Evolutionary conservation across 2,797 vertebrate genomes (phyloP), one percentile per base, ranked within the genome.

Genomic region (Xenentodon cancila): DNA sequence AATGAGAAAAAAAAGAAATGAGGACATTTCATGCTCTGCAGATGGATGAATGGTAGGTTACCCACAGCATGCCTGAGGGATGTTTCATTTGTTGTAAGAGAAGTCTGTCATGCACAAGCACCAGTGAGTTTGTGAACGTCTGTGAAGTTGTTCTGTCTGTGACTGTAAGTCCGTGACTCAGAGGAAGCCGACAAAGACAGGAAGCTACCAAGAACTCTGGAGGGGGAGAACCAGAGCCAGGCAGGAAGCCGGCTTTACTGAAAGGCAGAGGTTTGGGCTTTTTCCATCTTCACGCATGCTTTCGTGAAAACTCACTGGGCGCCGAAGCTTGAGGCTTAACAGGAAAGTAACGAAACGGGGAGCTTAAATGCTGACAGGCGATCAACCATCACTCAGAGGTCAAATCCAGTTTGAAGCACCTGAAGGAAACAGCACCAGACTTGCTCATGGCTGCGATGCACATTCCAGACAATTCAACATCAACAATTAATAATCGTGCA

Each of bases 131-230:
- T 40, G 45, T 34, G 1, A 53, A 5, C 51, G 49, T 54, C 64
- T 22, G 42, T 63, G n/a, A 27, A 32, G 58, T 68, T 70, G 68
- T 75, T 89, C 76, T 45, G 71, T 79, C 71, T 73, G 37, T 17
- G 22, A 51, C 54, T 71, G 21, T 40, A 51, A 53, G 65, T 64
- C 50, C 60, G 64, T 87, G 81, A 84, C 48, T 88, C 63, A 73
- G 64, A 75, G 22, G 59, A 58, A 54, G 51, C 55, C 73, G 78
- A 92, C 87, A 93, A 92, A 91, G 85, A 84, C 88, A 91, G 92
- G 93, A 94, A 92, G 82, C 80, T 64, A 79, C 74, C 49, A 54
- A 71, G 68, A 58, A 79, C 63, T 52, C 63, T 76, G 60, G 37
- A 19, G 51, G 5, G 59, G 60, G 42, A 18, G 37, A n/a, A 27